Base-by-base conservation (phyloP, 2,888 invertebrate genomes). In the Abrostola triplasia region DNA sequence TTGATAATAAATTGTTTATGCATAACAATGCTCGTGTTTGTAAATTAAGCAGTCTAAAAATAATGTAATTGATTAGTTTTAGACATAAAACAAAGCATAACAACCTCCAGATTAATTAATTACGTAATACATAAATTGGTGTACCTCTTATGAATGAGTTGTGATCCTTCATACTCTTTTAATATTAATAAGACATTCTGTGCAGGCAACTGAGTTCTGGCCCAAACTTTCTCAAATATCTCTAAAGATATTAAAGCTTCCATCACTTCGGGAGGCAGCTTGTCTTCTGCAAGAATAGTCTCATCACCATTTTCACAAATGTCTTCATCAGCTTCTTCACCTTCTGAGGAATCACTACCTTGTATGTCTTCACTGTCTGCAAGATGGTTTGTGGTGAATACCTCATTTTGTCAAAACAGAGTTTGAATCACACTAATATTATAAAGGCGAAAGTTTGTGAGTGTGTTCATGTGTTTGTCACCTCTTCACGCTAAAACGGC, bases 11-110 rank as follows among this genome's bases (percentile, higher is more conserved):
- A 86, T 97, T 97, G 88, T 96, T 97, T 55, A 96, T 84, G 79
- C 97, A 97, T 12, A 97, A 88, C 49, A 97, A 89, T 0, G 96
- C 96, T 78, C 96, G 92, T n/a, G 96, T 95, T 79, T 96, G 96
- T 48, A 97, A 84, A 54, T 92, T 95, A 49, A 92, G 87, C 12
- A 95, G 82, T 79, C 95, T 96, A 83, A 75, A 93, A 92, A 55
- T 55, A 49, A 60, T 47, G 11, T 13, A 48, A 36, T 24, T 51
- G 56, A 36, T 49, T 57, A 40, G 24, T 24, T 24, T 24, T 24
- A 24, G 24, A 1, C 24, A 24, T 24, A 24, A 24, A 24, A 24
- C 24, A 2, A 41, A 11, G n/a, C n/a, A 41, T n/a, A 41, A 41
- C 41, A 11, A 11, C 1, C n/a, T 40, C 5, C 10, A 11, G 41